Conservation (phyloP, 2,888 invertebrate species). For the Leuctra nigra region DNA sequence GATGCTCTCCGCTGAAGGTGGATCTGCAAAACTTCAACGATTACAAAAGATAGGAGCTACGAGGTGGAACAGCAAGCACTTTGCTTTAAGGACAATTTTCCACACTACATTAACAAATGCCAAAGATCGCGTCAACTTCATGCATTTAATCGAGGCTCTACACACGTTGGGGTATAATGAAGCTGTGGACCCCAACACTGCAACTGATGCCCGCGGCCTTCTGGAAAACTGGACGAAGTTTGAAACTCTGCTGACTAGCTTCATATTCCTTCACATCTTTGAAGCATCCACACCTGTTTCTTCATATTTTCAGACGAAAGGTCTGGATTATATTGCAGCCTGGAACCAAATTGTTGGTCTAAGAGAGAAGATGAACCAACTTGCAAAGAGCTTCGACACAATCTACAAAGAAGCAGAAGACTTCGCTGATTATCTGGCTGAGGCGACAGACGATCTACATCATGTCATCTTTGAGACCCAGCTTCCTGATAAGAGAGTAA, state of each 20-base stretch:
- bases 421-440: neutral
- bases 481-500: neutral
- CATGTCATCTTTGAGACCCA: neutral
- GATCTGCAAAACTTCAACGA: neutral
- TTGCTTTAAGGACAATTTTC: no score
- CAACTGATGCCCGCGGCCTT: no score
- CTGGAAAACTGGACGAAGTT: no score
- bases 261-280: slow-evolving; percentile 4
- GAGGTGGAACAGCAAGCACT: no score
- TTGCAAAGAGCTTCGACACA: neutral
- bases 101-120: no score
- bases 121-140: no score
- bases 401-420: slow-evolving; percentile 6
- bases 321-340: slow-evolving; percentile 1
- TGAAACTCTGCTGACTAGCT: no score
- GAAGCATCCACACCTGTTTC: slow-evolving; percentile 9
- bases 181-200: no score
- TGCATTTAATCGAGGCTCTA: no score
- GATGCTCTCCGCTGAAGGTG: no score
- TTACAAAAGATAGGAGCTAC: no score
- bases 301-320: neutral
- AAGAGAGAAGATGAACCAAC: neutral
- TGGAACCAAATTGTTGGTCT: slow-evolving; percentile 7
- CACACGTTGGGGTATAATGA: no score
- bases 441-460: neutral